Conservation (phyloP, 2,888 invertebrate species). For the Tachina lurida region DNA sequence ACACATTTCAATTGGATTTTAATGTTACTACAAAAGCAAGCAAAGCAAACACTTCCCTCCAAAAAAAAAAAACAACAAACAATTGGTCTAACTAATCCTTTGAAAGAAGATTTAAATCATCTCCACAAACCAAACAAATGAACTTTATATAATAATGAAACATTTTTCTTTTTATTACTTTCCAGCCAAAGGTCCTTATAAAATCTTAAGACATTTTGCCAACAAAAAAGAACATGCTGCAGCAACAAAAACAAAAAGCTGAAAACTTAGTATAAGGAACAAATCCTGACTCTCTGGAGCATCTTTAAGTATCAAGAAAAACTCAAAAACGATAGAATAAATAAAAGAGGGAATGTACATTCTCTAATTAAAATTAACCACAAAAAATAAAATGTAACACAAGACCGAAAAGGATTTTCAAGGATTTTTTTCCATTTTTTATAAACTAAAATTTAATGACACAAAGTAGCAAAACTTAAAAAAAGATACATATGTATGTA, state of each 20-base stretch:
- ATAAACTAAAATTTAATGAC: no score
- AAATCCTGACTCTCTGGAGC: neutral
- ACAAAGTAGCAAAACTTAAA: no score
- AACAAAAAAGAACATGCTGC: neutral
- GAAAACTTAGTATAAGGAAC: neutral
- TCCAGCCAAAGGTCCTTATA: conserved; percentile 14
- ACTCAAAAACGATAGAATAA: neutral
- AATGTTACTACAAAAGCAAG: neutral
- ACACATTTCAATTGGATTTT: conserved; percentile 26
- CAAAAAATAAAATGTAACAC: neutral
- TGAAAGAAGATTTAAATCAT: conserved; percentile 10
- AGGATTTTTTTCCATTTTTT: no score
- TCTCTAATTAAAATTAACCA: no score
- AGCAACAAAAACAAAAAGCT: neutral
- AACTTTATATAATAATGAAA: conserved; percentile 11
- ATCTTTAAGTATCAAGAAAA: neutral
- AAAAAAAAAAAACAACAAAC: neutral
- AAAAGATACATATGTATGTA: no score
- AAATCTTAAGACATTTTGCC: neutral
- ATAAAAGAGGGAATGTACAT: neutral
- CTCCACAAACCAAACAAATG: conserved; percentile 20
- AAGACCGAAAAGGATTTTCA: conserved; percentile 3
- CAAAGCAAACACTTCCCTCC: neutral
- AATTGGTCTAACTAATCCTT: conserved; percentile 37
- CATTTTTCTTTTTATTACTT: conserved; percentile 41